Conservation (phyloP, 2,888 invertebrate species). For the Melangyna quadrimaculata region DNA sequence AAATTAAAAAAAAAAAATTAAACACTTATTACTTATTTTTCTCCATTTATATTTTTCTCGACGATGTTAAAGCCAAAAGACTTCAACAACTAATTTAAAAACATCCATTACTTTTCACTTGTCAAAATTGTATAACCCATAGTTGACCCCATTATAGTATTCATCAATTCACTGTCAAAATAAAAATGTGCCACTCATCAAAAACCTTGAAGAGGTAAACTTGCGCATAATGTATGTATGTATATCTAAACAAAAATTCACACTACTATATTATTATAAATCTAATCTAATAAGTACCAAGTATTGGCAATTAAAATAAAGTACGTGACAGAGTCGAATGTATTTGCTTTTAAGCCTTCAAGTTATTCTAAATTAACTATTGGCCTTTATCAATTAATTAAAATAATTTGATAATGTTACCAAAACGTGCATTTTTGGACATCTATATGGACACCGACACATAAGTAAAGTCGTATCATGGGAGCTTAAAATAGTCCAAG, state of each 20-base stretch:
- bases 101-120: conserved; percentile 27
- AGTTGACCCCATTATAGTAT: conserved; percentile 33
- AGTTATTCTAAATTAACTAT: too few relatives aligned
- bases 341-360: background rate
- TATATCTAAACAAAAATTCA: background rate
- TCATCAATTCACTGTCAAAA: conserved; percentile 9
- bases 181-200: conserved; percentile 26
- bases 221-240: too few relatives aligned
- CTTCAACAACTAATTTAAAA: conserved; percentile 12
- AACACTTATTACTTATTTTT: background rate
- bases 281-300: too few relatives aligned
- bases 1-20: conserved; percentile 7
- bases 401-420: too few relatives aligned
- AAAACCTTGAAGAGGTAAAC: background rate
- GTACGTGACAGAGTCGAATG: background rate
- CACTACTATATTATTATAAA: too few relatives aligned
- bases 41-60: background rate
- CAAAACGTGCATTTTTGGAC: too few relatives aligned
- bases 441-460: too few relatives aligned
- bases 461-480: too few relatives aligned
- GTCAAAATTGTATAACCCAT: conserved; percentile 8
- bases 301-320: too few relatives aligned
- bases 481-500: too few relatives aligned
- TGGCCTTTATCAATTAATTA: too few relatives aligned
- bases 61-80: background rate